Evolutionary conservation across 2,113 vertebrate genomes (phyloP).

Genomic region (Sylvietta virens): DNA sequence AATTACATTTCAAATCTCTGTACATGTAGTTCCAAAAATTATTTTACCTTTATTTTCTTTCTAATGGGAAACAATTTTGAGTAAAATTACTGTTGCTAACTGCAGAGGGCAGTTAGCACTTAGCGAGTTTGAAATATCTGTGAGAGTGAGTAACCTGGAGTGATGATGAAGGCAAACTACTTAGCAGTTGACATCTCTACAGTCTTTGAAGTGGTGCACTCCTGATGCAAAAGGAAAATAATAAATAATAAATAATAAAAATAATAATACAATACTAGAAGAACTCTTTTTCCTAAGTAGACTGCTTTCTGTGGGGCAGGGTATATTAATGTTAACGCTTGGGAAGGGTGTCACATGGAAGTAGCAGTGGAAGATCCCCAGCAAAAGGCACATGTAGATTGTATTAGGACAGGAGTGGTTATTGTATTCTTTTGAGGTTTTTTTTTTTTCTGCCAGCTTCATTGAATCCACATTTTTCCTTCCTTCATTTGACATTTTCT

Average conservation of each 20-base stretch:
- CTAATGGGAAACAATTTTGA: not conserved
- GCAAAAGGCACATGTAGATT: fast-evolving
- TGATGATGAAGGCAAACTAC: not conserved
- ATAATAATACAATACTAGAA: not conserved
- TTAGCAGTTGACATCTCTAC: not conserved
- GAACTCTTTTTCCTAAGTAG: not conserved
- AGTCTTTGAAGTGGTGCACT: not conserved
- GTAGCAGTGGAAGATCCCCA: not conserved
- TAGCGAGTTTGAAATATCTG: not conserved
- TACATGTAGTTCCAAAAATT: not conserved
- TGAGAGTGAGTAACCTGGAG: not conserved
- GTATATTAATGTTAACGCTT: not conserved
- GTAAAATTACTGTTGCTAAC: not conserved
- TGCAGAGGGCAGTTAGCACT: not conserved
- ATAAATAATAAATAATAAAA: not conserved
- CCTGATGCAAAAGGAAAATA: not conserved
- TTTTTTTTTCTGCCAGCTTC: not conserved
- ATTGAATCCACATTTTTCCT: not conserved
- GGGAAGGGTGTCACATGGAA: not conserved
- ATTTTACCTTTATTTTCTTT: not conserved
- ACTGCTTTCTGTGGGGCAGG: not conserved
- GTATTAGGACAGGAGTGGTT: not conserved
- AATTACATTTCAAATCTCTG: not conserved
- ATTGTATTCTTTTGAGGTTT: not conserved
- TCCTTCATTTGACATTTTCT: not conserved